A percentile compares a stretch with the other conserved stretches of the same genome.
Conservation (phyloP, 2,888 invertebrate species). For the Drosophila nigricruria region DNA sequence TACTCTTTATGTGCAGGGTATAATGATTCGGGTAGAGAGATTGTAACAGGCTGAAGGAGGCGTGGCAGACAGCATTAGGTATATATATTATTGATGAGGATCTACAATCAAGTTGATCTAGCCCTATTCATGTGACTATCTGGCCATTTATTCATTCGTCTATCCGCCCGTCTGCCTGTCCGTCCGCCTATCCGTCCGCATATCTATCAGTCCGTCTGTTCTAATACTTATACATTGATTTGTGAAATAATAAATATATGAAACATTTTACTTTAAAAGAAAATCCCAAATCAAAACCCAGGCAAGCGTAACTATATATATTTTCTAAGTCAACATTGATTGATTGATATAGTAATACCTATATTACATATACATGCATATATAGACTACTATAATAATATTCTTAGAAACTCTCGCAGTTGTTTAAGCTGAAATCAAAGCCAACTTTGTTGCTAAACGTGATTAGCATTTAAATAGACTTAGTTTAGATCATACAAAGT, state of each 20-base stretch:
- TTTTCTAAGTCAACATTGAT: background rate
- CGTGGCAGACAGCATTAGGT: background rate
- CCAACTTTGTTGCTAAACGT: background rate
- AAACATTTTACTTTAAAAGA: background rate
- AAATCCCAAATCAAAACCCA: background rate
- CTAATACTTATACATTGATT: background rate
- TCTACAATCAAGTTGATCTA: background rate
- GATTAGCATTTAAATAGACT: background rate
- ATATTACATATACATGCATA: background rate
- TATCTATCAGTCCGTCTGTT: no score
- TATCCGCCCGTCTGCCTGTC: no score
- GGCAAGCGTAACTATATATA: background rate
- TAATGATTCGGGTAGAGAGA: background rate
- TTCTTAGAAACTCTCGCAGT: background rate
- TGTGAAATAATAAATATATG: background rate
- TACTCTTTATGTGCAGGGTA: background rate
- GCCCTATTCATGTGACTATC: background rate
- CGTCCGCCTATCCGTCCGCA: no score
- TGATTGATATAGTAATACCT: background rate
- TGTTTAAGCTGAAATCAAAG: background rate
- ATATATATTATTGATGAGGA: background rate
- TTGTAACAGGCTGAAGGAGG: background rate
- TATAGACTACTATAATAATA: background rate
- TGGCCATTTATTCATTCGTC: background rate
- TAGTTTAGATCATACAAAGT: background rate